Conservation (phyloP, 2,888 invertebrate genomes). For the Drosophila longiperda region DNA sequence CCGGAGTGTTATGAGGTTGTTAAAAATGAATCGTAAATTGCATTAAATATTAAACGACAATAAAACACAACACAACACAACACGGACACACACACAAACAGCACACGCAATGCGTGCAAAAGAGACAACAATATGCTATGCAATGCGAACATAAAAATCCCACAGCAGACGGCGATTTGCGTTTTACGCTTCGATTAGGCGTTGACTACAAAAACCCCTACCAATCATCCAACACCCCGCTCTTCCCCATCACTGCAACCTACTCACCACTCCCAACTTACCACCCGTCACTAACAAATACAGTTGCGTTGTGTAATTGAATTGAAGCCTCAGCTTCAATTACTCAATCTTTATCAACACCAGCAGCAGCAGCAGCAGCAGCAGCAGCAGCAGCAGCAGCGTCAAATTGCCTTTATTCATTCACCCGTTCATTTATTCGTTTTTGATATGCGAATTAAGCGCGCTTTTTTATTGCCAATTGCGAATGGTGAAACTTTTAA, state of each 20-base stretch:
- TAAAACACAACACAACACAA: constrained; percentile 48
- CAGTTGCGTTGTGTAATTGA: constrained; percentile 31
- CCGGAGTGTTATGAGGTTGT: constrained; percentile 71
- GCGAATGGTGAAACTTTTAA: neutral
- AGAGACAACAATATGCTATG: constrained; percentile 33
- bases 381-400: neutral
- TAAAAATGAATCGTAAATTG: constrained; percentile 80
- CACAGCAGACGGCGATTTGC: constrained; percentile 64
- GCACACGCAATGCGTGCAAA: neutral
- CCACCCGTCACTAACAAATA: neutral
- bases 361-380: neutral
- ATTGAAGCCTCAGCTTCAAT: constrained; percentile 30
- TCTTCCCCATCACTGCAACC: neutral
- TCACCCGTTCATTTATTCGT: neutral
- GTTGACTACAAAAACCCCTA: neutral
- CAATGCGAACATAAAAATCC: constrained; percentile 60
- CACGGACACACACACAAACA: constrained; percentile 8
- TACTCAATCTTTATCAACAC: constrained; percentile 22
- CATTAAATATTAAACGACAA: constrained; percentile 80
- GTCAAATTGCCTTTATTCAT: constrained; percentile 1
- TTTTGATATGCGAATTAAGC: constrained; percentile 4
- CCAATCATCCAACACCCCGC: neutral
- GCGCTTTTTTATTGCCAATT: neutral
- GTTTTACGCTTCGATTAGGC: constrained; percentile 78
- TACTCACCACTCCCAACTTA: neutral